These are phyloP conservation scores for Xyrauchen texanus DNA, from an alignment of 2,113 vertebrate genomes.

Conservation along the genomic window DNA sequence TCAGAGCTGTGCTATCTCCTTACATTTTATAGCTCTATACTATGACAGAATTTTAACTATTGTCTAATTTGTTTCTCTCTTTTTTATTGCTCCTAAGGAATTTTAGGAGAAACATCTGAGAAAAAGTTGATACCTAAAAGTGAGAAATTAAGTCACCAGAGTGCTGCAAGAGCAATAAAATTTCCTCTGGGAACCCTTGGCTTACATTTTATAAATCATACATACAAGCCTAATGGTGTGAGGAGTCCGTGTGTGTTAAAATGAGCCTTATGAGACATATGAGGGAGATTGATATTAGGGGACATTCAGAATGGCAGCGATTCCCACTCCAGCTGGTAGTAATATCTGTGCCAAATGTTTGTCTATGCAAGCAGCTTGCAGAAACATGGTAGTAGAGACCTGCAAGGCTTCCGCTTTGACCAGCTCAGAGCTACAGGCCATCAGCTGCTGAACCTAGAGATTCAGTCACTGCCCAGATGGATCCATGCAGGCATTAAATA, in stretches of 20 bases:
- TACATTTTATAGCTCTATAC: too few species aligned
- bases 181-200: not conserved
- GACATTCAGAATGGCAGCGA: conserved; percentile 61
- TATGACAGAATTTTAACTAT: too few species aligned
- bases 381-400: conserved; percentile 69
- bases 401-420: conserved; percentile 64
- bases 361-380: conserved; percentile 71
- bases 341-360: conserved; percentile 70
- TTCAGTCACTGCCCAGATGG: conserved; percentile 21
- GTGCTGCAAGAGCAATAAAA: too few species aligned
- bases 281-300: conserved; percentile 48
- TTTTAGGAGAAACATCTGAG: too few species aligned
- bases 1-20: too few species aligned
- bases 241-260: conserved; percentile 25
- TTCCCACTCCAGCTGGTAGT: conserved; percentile 71
- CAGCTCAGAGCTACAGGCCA: conserved; percentile 63
- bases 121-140: too few species aligned
- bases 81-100: too few species aligned
- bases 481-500: conserved; percentile 27
- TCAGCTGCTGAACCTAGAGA: conserved; percentile 26
- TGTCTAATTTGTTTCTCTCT: too few species aligned
- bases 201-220: not conserved
- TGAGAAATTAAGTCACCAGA: too few species aligned
- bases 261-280: conserved; percentile 36
- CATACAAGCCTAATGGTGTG: not conserved